A percentile compares a stretch with the other conserved stretches of the same genome.
Evolutionary conservation across 2,113 vertebrate species (phyloP).

Genomic region (Cynopterus brachyotis): DNA sequence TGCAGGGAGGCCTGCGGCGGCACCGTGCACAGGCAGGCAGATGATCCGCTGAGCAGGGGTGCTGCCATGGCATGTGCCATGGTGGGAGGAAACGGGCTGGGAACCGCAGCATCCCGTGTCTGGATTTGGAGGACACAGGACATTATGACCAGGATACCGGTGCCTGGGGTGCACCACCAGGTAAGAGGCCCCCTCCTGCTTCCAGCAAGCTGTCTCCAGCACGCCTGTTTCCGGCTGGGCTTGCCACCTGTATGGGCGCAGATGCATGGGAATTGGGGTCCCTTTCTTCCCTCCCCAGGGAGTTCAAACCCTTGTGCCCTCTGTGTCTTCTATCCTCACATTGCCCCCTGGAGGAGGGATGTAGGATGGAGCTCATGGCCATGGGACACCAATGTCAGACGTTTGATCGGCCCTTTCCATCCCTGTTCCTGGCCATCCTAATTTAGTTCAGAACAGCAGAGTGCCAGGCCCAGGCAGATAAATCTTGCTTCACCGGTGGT

Average conservation of each 20-base stretch:
- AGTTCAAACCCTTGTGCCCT: not conserved
- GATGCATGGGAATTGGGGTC: not conserved
- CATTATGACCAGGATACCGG: not conserved
- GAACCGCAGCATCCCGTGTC: rapidly evolving
- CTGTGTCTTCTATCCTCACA: not conserved
- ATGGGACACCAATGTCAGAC: not conserved
- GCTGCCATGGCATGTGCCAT: rapidly evolving
- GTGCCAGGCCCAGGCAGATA: not conserved
- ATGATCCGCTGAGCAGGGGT: rapidly evolving
- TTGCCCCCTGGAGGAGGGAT: conserved; percentile 21
- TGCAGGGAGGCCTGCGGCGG: rapidly evolving
- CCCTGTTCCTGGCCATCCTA: not conserved
- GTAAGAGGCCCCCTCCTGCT: too few species aligned
- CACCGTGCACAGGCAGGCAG: rapidly evolving
- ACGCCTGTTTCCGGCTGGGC: too few species aligned
- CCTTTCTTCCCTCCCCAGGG: not conserved
- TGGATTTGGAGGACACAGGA: not conserved
- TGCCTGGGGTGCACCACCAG: rapidly evolving
- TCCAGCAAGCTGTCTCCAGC: not conserved
- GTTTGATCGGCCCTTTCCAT: not conserved
- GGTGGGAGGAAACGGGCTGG: not conserved
- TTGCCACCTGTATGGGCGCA: not conserved
- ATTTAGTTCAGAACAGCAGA: not conserved
- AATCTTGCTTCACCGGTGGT: not conserved
- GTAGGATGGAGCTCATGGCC: not conserved